Evolutionary conservation across 2,113 vertebrate genomes (phyloP).

Genomic region (Pseudopodoces humilis): DNA sequence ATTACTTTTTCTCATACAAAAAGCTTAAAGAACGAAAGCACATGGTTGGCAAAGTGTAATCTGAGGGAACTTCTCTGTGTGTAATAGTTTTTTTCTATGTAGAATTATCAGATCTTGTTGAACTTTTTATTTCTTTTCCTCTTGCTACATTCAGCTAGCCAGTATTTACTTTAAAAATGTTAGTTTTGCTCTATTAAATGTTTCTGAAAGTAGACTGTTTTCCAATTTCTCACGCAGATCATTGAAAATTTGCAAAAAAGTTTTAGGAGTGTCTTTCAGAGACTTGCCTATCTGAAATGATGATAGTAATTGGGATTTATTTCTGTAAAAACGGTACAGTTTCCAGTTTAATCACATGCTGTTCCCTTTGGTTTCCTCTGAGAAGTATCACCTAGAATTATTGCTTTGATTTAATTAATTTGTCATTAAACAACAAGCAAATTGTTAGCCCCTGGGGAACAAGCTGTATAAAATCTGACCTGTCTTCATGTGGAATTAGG

Average conservation of each 20-base stretch:
- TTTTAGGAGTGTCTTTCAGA: neutral
- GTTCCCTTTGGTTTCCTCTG: neutral
- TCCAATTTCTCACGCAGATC: neutral
- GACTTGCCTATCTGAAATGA: neutral
- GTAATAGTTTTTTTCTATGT: neutral
- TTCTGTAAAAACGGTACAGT: neutral
- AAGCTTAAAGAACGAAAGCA: neutral
- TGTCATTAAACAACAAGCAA: neutral
- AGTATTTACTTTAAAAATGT: neutral
- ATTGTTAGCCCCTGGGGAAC: accelerated
- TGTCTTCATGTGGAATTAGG: neutral
- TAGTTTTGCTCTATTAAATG: neutral
- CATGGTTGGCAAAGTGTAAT: neutral
- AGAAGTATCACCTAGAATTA: neutral
- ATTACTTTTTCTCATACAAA: neutral
- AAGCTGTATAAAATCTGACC: neutral
- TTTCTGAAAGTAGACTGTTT: neutral
- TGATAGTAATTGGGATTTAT: neutral
- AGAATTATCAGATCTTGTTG: neutral
- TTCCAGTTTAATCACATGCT: neutral
- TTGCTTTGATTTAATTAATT: neutral
- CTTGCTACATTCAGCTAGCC: neutral
- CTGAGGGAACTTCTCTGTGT: neutral
- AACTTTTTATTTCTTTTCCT: neutral
- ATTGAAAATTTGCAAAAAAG: neutral